Conservation (phyloP, 64 coral and sea anemone genomes). For the Stylophora pistillata region DNA sequence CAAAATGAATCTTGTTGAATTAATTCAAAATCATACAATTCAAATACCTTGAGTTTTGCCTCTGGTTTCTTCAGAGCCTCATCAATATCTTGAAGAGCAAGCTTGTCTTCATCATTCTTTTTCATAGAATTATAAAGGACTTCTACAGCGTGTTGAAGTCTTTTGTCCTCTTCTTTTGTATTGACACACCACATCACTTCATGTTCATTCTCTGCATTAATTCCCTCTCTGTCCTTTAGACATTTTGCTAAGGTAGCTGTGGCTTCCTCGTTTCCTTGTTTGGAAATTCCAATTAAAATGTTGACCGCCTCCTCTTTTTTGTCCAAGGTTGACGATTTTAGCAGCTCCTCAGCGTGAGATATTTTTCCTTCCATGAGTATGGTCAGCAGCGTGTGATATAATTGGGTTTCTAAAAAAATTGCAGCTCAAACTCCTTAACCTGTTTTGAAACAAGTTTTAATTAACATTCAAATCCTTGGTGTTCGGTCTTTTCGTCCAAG, state of each 20-base stretch:
- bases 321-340: neutral
- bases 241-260: constrained; percentile 40
- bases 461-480: no score
- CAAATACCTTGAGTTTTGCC: constrained; percentile 36
- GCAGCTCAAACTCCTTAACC: no score
- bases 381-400: neutral
- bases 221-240: constrained; percentile 32
- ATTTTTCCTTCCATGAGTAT: neutral
- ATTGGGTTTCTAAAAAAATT: no score
- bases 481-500: no score
- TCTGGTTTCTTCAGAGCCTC: constrained; percentile 70
- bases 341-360: neutral
- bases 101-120: constrained; percentile 72
- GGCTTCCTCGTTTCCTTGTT: constrained; percentile 38
- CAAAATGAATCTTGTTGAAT: no score
- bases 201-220: constrained; percentile 37
- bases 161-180: constrained; percentile 53
- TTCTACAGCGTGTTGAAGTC: constrained; percentile 61
- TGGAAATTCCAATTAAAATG: constrained; percentile 40
- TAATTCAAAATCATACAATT: no score
- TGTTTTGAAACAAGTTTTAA: no score
- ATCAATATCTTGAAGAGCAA: constrained; percentile 69
- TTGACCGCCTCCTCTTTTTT: constrained; percentile 52
- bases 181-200: constrained; percentile 55
- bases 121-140: constrained; percentile 74